A percentile compares a stretch with the other conserved stretches of the same genome.
phyloP scores from a whole-genome alignment of 1,140 invertebrate species.

The Neodiprion virginianus region DNA sequence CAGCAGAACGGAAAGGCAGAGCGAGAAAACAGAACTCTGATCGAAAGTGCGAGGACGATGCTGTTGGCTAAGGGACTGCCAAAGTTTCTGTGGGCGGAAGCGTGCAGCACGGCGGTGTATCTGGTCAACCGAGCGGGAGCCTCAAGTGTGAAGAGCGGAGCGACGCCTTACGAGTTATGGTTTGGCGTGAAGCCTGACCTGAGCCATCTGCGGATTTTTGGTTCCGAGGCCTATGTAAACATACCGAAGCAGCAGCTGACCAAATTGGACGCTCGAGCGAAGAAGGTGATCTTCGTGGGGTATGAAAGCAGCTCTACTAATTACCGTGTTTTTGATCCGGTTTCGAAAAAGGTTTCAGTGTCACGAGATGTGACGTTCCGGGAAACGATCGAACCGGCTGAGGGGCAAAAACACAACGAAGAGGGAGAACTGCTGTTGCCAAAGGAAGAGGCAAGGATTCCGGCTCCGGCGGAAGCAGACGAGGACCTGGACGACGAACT shows the following conservation, averaged over 20 bases:
- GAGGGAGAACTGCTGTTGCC: neutral
- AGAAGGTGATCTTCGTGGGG: slow-evolving; percentile 30
- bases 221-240: slow-evolving; percentile 24
- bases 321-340: slow-evolving; percentile 31
- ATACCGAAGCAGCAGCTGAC: slow-evolving; percentile 19
- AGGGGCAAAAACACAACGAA: neutral
- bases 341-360: slow-evolving; percentile 16
- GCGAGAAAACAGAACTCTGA: slow-evolving; percentile 49
- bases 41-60: slow-evolving; percentile 54
- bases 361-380: slow-evolving; percentile 32
- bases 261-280: slow-evolving; percentile 28
- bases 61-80: slow-evolving; percentile 45
- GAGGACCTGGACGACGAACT: no score
- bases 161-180: slow-evolving; percentile 50
- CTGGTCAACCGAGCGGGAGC: slow-evolving; percentile 26
- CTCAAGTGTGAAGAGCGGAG: slow-evolving; percentile 17
- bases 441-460: no score
- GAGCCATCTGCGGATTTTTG: slow-evolving; percentile 45
- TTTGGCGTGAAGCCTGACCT: slow-evolving; percentile 43
- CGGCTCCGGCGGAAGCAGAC: no score
- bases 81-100: slow-evolving; percentile 53
- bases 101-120: slow-evolving; percentile 41
- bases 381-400: slow-evolving; percentile 17
- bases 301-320: slow-evolving; percentile 32
- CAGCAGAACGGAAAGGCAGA: slow-evolving; percentile 55